Base-by-base conservation (phyloP, 2,113 vertebrate species). In the Oxyruncus cristatus region DNA sequence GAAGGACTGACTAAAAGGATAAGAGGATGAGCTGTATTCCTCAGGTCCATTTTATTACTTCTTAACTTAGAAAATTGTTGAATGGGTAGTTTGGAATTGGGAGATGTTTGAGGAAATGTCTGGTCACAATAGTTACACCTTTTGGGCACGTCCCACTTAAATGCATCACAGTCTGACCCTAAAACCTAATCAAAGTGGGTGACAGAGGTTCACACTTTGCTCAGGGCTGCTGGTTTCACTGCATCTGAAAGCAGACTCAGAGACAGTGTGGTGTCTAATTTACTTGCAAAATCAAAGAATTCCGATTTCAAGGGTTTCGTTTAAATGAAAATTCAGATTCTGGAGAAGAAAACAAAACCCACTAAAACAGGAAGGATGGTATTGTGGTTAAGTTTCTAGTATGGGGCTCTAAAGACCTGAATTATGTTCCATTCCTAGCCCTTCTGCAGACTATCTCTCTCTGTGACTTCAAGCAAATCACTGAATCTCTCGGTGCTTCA, bases 311-410 rank as follows among this genome's bases (percentile, higher is more conserved):
- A 61, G 92, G 93, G 95, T 96, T 96, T 95, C 70, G 1, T 96
- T 97, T 96, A 95, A 96, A 95, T 96, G 95, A 96, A 96, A 97
- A 95, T 79, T 94, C 84, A 95, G 96, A 95, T 96, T 96, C 93
- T 90, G 96, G 92, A 94, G 95, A 96, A 97, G 92, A 97, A 97
- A 96, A 96, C 92, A 96, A 95, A 97, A 97, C 95, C 94, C 93
- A 95, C 93, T 93, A 96, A 97, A 94, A 95, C 95, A 96, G 95
- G 95, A 97, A 97, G 95, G 83, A 93, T 89, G 95, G 93, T 85
- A 58, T 96, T 96, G 96, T 92, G 97, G 95, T 96, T 97, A 89
- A 50, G 66, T 67, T 71, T 61, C 92, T 93, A 90, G 78, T 85
- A 84, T 27, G 33, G 61, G 44, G 84, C 76, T 94, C 81, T 55